phyloP scores from a whole-genome alignment of 1,140 invertebrate species.

The Chrysomallon squamiferum region DNA sequence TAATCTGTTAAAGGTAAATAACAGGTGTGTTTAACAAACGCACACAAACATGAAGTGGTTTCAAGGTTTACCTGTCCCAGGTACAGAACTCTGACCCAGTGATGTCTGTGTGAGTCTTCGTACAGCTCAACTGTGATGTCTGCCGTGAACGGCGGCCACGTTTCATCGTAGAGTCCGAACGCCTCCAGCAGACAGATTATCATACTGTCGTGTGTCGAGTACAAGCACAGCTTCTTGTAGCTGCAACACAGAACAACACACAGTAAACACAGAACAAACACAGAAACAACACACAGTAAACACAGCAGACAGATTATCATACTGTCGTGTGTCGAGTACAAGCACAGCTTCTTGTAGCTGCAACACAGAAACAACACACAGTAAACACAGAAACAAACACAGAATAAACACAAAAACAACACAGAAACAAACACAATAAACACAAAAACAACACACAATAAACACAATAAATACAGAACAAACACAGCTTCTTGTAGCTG shows the following conservation, averaged over 20 bases:
- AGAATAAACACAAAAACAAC: too few species aligned
- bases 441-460: too few species aligned
- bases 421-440: too few species aligned
- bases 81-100: conserved; percentile 45
- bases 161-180: conserved; percentile 35
- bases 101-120: conserved; percentile 26
- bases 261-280: too few species aligned
- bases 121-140: conserved; percentile 49
- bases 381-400: too few species aligned
- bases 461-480: too few species aligned
- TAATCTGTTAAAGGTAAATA: too few species aligned
- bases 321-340: conserved; percentile 54
- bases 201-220: conserved; percentile 51
- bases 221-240: conserved; percentile 29
- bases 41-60: too few species aligned
- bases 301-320: too few species aligned
- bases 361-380: not conserved
- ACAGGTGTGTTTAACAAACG: too few species aligned
- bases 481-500: conserved; percentile 20
- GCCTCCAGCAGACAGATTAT: conserved; percentile 36
- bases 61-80: conserved; percentile 45
- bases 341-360: conserved; percentile 20
- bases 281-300: too few species aligned
- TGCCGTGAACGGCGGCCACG: conserved; percentile 53
- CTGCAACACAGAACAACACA: conserved; percentile 4